phyloP scores from a whole-genome alignment of 2,797 vertebrate species.

The Neosilurus hyrtlii region DNA sequence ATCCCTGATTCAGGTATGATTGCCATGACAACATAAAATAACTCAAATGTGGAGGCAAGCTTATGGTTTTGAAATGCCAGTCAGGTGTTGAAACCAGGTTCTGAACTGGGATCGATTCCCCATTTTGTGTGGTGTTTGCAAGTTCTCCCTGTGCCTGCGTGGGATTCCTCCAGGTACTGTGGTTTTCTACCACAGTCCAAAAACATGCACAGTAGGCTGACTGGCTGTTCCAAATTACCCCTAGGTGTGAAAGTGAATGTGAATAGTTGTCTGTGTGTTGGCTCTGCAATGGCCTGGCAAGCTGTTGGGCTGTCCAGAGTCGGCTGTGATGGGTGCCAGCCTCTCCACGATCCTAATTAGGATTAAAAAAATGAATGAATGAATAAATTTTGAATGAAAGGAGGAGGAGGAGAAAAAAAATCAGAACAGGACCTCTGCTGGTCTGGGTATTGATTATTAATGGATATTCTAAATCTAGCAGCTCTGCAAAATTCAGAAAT shows the following conservation, averaged over 20 bases:
- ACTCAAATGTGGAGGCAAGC: constrained; percentile 31
- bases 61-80: constrained; percentile 40
- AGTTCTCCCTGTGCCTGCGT: no score
- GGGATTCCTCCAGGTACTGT: no score
- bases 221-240: no score
- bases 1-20: background rate
- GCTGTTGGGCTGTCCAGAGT: no score
- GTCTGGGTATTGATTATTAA: background rate
- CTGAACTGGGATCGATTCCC: background rate
- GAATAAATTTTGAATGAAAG: background rate
- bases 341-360: no score
- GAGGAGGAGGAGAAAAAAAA: background rate
- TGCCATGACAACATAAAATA: constrained; percentile 21
- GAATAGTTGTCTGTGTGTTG: no score
- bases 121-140: no score
- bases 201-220: no score
- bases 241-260: no score
- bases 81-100: constrained; percentile 16
- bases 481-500: background rate
- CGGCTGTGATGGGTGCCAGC: no score
- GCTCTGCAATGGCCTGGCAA: no score
- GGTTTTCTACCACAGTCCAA: no score
- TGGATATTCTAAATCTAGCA: background rate
- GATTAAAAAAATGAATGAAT: background rate
- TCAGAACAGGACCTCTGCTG: background rate